Percentiles rank a stretch among this genome's conserved stretches.
Conservation (phyloP, 2,888 invertebrate species). For the Sesia bembeciformis region DNA sequence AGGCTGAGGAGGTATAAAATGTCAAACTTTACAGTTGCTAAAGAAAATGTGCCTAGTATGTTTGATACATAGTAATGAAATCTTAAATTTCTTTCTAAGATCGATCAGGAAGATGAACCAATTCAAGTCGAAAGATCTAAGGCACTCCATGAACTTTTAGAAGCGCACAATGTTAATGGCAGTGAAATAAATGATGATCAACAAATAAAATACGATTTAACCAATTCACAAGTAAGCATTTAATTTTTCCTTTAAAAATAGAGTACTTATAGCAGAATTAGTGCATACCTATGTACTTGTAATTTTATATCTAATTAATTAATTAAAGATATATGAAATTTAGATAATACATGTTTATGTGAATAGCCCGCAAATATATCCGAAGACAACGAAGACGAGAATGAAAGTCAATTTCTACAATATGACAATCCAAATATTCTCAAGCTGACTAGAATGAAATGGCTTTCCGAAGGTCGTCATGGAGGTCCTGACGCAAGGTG, state of each 20-base stretch:
- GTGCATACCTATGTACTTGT: background rate
- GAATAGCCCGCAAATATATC: slow-evolving; percentile 21
- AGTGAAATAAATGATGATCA: background rate
- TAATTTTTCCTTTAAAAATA: background rate
- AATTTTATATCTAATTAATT: background rate
- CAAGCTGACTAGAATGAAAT: slow-evolving; percentile 57
- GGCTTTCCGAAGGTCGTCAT: slow-evolving; percentile 46
- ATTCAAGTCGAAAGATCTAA: slow-evolving; percentile 50
- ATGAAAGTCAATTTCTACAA: background rate
- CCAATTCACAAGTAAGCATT: background rate
- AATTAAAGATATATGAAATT: background rate
- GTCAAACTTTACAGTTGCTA: too few species aligned
- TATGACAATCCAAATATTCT: slow-evolving; percentile 36
- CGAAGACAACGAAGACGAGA: slow-evolving; percentile 19
- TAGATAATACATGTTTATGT: background rate
- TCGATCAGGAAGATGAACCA: slow-evolving; percentile 22
- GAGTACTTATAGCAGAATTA: background rate
- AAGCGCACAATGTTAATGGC: slow-evolving; percentile 22
- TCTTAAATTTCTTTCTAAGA: slow-evolving; percentile 12
- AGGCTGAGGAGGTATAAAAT: slow-evolving; percentile 19
- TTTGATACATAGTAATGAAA: background rate
- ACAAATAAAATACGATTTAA: background rate
- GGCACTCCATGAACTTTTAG: slow-evolving; percentile 48
- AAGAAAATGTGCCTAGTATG: background rate
- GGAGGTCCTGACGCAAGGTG: slow-evolving; percentile 50